Conservation (phyloP, 1,140 invertebrate genomes). For the Lethocerus indicus region DNA sequence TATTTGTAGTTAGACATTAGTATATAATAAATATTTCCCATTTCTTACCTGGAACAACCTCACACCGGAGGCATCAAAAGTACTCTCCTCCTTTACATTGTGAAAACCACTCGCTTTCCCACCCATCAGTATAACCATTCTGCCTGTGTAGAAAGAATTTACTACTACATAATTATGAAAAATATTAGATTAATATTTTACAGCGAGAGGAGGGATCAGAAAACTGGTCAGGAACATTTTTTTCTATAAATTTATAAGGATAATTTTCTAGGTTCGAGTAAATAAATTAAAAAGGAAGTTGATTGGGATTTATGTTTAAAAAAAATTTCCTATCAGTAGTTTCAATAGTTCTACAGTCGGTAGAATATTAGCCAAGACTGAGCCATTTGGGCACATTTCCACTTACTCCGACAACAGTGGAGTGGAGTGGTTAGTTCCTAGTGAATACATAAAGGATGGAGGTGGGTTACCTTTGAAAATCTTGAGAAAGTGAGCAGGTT, state of each 20-base stretch:
- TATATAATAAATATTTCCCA: slow-evolving; percentile 8
- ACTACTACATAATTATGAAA: no score
- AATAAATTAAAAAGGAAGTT: no score
- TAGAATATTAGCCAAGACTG: no score
- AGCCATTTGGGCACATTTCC: no score
- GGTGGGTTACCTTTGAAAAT: slow-evolving; percentile 58
- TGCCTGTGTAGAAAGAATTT: slow-evolving; percentile 26
- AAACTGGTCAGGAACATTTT: not conserved
- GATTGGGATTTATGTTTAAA: no score
- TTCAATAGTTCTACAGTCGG: no score
- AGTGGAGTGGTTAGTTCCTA: no score
- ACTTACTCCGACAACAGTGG: no score
- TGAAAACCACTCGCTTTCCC: slow-evolving; percentile 39
- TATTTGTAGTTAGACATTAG: not conserved
- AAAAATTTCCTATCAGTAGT: no score
- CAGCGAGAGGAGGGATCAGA: not conserved
- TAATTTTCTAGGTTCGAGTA: not conserved
- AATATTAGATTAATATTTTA: no score
- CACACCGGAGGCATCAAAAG: slow-evolving; percentile 37
- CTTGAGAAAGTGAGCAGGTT: slow-evolving; percentile 55
- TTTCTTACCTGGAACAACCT: slow-evolving; percentile 41
- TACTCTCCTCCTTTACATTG: slow-evolving; percentile 35
- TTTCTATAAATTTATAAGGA: not conserved
- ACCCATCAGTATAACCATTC: slow-evolving; percentile 40
- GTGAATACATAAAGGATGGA: no score